Evolutionary conservation across 1,140 invertebrate genomes (phyloP).

Genomic region (Campoletis sonorensis): DNA sequence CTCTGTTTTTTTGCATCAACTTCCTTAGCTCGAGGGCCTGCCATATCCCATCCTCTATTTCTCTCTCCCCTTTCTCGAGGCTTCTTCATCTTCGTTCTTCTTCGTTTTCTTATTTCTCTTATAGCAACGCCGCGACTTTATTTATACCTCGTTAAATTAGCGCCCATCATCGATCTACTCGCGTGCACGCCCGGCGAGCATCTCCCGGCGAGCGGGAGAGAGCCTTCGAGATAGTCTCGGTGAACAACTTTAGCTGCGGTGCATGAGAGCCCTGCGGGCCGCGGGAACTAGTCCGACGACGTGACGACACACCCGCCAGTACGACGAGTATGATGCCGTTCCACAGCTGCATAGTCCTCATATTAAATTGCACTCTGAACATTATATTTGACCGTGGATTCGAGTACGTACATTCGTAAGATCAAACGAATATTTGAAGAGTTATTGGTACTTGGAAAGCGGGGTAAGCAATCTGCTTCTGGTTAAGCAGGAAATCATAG

Average conservation of each 20-base stretch:
- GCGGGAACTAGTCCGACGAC: slow-evolving; percentile 41
- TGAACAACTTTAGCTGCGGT: slow-evolving; percentile 16
- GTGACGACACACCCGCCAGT: slow-evolving; percentile 45
- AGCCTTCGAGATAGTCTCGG: slow-evolving; percentile 13
- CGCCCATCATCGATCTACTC: slow-evolving; percentile 63
- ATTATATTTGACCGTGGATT: background rate
- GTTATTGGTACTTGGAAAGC: too few species aligned
- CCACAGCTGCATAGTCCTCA: background rate
- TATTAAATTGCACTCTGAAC: background rate
- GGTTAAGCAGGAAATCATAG: too few species aligned
- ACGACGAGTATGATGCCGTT: background rate
- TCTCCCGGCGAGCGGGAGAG: slow-evolving; percentile 25
- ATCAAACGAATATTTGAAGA: too few species aligned
- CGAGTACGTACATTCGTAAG: too few species aligned
- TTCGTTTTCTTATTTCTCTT: slow-evolving; percentile 6
- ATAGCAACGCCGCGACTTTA: slow-evolving; percentile 57
- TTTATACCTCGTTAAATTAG: slow-evolving; percentile 73
- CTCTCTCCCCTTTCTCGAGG: slow-evolving; percentile 20
- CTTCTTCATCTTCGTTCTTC: slow-evolving; percentile 17
- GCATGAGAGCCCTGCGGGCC: slow-evolving; percentile 21
- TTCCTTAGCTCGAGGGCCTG: slow-evolving; percentile 52
- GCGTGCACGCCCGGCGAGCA: slow-evolving; percentile 36
- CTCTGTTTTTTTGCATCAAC: slow-evolving; percentile 54
- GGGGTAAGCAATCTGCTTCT: too few species aligned
- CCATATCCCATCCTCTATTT: slow-evolving; percentile 43